Evolutionary conservation across 2,888 invertebrate species (phyloP), one percentile per base, ranked within the genome.

Genomic region (Mimachlamys varia): DNA sequence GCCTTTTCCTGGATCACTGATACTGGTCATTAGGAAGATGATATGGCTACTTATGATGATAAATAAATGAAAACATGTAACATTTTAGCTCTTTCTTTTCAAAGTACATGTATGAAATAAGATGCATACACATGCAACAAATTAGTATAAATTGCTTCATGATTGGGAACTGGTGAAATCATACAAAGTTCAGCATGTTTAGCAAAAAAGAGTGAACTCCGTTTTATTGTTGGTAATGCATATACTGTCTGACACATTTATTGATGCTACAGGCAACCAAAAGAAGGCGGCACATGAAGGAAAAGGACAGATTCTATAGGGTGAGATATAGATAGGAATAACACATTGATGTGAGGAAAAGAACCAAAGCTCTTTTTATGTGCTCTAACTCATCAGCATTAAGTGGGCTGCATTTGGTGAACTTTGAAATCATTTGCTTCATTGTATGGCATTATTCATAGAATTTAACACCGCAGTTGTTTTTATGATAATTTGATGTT

Each of bases 261-360:
- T 19, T 33, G 53, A 22, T 87, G 22, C 90, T 93, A 13, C 88
- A 95, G 95, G 94, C 95, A 87, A 94, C 93, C 76, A 94, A 92
- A 88, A 92, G 94, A 91, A 91, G 95, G 90, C 91, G 94, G 90
- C 89, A 94, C n/a, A 95, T 95, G 95, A 92, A 94, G 90, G 93
- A 94, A 91, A 95, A 95, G 58, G 95, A 95, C 91, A 93, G 89
- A 90, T 89, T 94, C 33, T 95, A 95, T 90, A 62, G 91, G 90
- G 95, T 95, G 93, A 93, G 92, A 33, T 22, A 0, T 7, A 27
- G 27, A 27, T 27, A 76, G 22, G 33, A 33, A 15, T 76, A 12
- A 13, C 10, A 33, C 22, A 27, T 76, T 76, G 76, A 76, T 76
- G 27, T 27, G 10, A 76, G 2, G 76, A 22, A 76, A 76, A 33